Evolutionary conservation across 2,797 vertebrate species (phyloP), one percentile per base, ranked within the genome.

Genomic region (Pangasius macronema): DNA sequence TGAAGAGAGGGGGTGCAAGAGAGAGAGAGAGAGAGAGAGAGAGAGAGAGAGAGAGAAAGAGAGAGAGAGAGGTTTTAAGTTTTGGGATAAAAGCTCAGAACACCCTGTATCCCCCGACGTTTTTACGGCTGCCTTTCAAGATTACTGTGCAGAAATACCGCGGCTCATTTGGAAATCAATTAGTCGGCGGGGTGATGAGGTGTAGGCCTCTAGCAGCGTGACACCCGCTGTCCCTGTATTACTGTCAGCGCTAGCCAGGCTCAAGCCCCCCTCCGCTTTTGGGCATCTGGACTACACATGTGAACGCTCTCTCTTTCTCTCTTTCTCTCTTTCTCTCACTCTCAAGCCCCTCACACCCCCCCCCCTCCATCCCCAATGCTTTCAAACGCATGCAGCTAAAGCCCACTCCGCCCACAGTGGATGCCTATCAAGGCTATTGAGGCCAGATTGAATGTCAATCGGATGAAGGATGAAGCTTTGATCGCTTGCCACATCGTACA

Each of bases 141-240:
- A 96, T 97, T 96, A 97, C 96, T 95, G 96, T 96, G 96, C 95
- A 96, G 96, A 96, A 97, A 96, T 96, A 96, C 95, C 95, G 95
- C 95, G 93, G 95, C 96, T 96, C 96, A 97, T 97, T 97, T 96
- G 96, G 96, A 97, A 97, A 97, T 97, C 96, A 97, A 97, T 97
- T 97, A 97, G 96, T 95, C 94, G 95, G 95, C 94, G 87, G 93
- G 96, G 90, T 97, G 97, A 97, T 97, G 97, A 97, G 96, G 96
- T 97, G 97, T 96, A 95, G 95, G 95, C 94, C 95, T 94, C 95
- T 96, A 94, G 96, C 95, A 94, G 95, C 94, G 96, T 97, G 96
- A 96, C 96, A 96, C 96, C 96, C 96, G 96, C 96, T 96, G 96
- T 96, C 97, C 96, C 0, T 93, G 96, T 95, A 96, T 97, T 96